Evolutionary conservation across 2,888 invertebrate species (phyloP).

Genomic region (Cataglyphis rosenhaueri): DNA sequence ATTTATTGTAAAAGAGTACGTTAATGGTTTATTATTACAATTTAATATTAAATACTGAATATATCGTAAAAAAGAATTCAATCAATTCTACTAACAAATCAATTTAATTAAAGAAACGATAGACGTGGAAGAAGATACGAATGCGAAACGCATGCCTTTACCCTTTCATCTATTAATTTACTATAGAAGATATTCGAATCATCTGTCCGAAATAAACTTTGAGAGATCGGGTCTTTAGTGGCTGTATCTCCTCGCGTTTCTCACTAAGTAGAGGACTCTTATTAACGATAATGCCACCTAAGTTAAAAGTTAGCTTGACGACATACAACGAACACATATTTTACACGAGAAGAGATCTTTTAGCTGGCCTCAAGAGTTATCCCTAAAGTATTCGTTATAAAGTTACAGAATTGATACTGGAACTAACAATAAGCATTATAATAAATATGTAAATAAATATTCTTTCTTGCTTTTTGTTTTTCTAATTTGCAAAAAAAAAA

Average conservation of each 20-base stretch:
- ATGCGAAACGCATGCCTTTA: constrained; percentile 22
- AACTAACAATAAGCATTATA: background rate
- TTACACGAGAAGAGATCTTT: constrained; percentile 13
- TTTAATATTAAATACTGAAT: background rate
- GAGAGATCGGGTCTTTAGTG: constrained; percentile 55
- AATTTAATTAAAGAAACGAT: background rate
- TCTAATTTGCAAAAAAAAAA: background rate
- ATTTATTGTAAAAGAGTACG: background rate
- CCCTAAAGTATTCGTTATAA: constrained; percentile 46
- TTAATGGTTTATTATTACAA: background rate
- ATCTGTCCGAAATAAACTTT: constrained; percentile 59
- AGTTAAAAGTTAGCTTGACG: constrained; percentile 57
- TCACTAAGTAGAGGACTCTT: constrained; percentile 55
- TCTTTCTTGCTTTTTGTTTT: background rate
- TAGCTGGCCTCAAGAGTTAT: background rate
- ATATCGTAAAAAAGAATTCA: background rate
- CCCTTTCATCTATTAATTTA: constrained; percentile 67
- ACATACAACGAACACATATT: constrained; percentile 50
- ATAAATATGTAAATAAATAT: background rate
- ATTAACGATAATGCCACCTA: constrained; percentile 56
- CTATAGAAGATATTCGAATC: constrained; percentile 60
- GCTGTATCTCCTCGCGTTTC: constrained; percentile 60
- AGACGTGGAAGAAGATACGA: background rate
- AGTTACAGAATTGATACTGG: constrained; percentile 36
- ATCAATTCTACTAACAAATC: background rate